Base-by-base conservation (phyloP, 2,888 invertebrate genomes). In the Cheilosia grossa region DNA sequence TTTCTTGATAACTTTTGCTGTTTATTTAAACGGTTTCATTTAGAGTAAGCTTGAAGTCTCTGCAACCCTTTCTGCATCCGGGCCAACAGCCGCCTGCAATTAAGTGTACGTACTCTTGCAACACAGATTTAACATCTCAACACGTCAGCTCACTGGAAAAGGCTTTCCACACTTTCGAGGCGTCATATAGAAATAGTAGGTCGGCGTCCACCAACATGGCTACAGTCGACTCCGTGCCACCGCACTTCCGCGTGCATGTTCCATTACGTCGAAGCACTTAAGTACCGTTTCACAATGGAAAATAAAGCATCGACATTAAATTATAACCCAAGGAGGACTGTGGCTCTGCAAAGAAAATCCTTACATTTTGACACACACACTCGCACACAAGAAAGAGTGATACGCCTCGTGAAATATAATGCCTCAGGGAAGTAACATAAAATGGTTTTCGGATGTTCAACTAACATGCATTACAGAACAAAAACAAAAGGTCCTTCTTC, bases 371-470 rank as follows among this genome's bases (percentile, higher is more conserved):
- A 24, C 15, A 51, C 7, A n/a, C 9, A 49, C n/a, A 9, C 9
- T 9, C 44, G 47, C 13, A 24, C 27, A 37, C 13, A 4, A 33
- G n/a, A 33, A 10, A 13, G 24, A 44, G 15, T 15, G 9, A 10
- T 10, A 53, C 21, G n/a, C 70, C 10, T n/a, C 17, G 47, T 69
- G 79, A 83, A 83, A 82, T 64, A 83, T 69, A 83, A 80, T 47
- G 83, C 80, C 70, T 58, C 40, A 21, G 83, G 80, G 74, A 59
- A 66, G 72, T 27, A 61, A 47, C 64, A 80, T 64, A 64, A 74
- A 74, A 80, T 74, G 80, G 80, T 75, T 83, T 80, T 80, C 64
- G 70, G 74, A 83, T 80, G 83, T 74, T 80, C 66, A 53, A 66
- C 63, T 67, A 66, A 67, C 73, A 73, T 82, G 79, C 79, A 73